Evolutionary conservation across 2,797 vertebrate genomes (phyloP), one percentile per base, ranked within the genome.

Genomic region (Clarias platycephalus): DNA sequence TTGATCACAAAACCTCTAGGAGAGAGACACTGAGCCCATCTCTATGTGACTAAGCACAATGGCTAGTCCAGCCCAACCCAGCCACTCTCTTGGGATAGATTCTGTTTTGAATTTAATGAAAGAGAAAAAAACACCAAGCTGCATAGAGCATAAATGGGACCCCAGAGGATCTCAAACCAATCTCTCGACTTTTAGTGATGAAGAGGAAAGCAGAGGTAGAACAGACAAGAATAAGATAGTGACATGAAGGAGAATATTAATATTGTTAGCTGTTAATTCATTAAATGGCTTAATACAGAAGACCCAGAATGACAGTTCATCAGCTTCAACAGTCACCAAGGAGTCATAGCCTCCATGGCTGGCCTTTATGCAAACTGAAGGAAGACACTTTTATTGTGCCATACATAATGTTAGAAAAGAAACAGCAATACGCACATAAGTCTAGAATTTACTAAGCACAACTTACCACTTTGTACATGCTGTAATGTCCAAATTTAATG

Each of bases 51-150:
- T 87, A 89, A 89, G 88, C 86, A 92, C 91, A 94, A 93, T 91
- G 86, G 92, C 89, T 89, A 83, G 83, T 89, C 76, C 90, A 91
- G 85, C 87, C 81, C 81, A 86, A 80, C 89, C 88, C 87, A 74
- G 84, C 84, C 88, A 91, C 87, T 91, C 90, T 93, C 90, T 76
- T 85, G 88, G 91, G 92, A 93, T 76, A 87, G 83, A 81, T 64
- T 88, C 92, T 92, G 91, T 93, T 95, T 91, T 90, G 89, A 93
- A 91, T 89, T 87, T 88, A 90, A 91, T 90, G 90, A 94, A 94
- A 93, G 89, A 89, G 88, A 92, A 93, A 88, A 90, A 84, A 90
- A 91, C 88, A 88, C 85, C 87, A 89, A 88, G 84, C 88, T 83
- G 89, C 83, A 87, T 86, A 88, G 75, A 84, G 87, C 84, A 92